phyloP scores from a whole-genome alignment of 2,888 invertebrate species.

The Emesis furor region DNA sequence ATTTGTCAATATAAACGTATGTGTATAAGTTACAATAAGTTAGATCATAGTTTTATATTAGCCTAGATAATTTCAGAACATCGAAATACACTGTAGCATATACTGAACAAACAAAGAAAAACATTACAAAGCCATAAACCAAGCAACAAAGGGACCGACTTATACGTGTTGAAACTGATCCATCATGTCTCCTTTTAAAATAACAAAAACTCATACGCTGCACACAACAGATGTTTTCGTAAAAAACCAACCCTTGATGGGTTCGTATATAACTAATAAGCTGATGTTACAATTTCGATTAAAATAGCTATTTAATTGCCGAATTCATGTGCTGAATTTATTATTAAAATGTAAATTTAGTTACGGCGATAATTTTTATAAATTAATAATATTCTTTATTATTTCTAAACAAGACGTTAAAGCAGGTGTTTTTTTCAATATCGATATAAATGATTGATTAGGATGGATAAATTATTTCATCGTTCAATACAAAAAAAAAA shows the following conservation, averaged over 20 bases:
- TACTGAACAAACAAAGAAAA: constrained; percentile 91
- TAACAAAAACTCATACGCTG: constrained; percentile 89
- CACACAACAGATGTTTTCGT: constrained; percentile 91
- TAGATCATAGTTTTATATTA: constrained; percentile 19
- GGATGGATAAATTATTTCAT: constrained; percentile 23
- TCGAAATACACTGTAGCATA: constrained; percentile 86
- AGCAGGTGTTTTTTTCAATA: constrained; percentile 59
- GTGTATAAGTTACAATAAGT: neutral
- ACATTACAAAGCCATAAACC: constrained; percentile 91
- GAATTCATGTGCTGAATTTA: constrained; percentile 85
- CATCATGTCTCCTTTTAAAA: constrained; percentile 92
- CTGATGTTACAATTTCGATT: constrained; percentile 23
- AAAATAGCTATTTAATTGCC: constrained; percentile 80
- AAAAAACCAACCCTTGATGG: constrained; percentile 88
- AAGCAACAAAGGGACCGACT: constrained; percentile 90
- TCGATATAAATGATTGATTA: constrained; percentile 33
- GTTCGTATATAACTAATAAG: constrained; percentile 67
- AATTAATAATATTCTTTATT: constrained; percentile 27
- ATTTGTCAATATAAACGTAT: no score
- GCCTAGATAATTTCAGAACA: constrained; percentile 78
- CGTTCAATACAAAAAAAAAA: constrained; percentile 65
- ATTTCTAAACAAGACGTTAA: constrained; percentile 40
- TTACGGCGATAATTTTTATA: constrained; percentile 82
- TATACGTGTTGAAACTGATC: constrained; percentile 92
- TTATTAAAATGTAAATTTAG: constrained; percentile 89